Conservation (phyloP, 30 jellyfish, hydroid and myxozoan genomes). For the Mastigias papua region DNA sequence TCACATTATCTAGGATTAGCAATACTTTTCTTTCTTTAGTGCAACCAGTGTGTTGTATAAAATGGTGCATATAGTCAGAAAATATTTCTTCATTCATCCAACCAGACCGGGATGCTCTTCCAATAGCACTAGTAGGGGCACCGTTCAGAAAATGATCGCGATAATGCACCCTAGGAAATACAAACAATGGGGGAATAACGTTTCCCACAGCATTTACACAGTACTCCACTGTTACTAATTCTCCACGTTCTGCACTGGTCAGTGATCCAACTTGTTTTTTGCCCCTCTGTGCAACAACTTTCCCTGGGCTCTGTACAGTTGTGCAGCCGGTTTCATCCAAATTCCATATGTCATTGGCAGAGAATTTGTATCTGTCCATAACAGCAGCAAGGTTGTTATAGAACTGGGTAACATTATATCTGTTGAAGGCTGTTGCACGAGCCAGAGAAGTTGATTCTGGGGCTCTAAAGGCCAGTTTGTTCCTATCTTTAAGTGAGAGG, state of each 20-base stretch:
- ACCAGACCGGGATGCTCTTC: background rate
- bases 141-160: too few relatives aligned
- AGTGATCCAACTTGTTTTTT: slow-evolving; percentile 36
- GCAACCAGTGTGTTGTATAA: background rate
- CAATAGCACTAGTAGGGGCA: background rate
- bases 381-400: too few relatives aligned
- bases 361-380: too few relatives aligned
- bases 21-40: background rate
- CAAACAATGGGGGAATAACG: too few relatives aligned
- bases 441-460: too few relatives aligned
- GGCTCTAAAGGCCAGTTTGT: too few relatives aligned
- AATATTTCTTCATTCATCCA: too few relatives aligned
- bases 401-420: too few relatives aligned
- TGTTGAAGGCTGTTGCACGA: too few relatives aligned
- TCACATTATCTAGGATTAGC: slow-evolving; percentile 23
- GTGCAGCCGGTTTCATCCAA: slow-evolving; percentile 39
- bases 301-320: slow-evolving; percentile 51
- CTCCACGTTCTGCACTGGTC: slow-evolving; percentile 36
- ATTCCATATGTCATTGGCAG: too few relatives aligned
- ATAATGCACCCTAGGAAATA: too few relatives aligned
- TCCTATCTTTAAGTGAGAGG: too few relatives aligned
- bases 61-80: background rate
- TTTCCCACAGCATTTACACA: slow-evolving; percentile 40
- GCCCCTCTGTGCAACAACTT: slow-evolving; percentile 16
- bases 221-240: slow-evolving; percentile 41